Evolutionary conservation across 2,888 invertebrate genomes (phyloP), one percentile per base, ranked within the genome.

Genomic region (Microplitis manilae): DNA sequence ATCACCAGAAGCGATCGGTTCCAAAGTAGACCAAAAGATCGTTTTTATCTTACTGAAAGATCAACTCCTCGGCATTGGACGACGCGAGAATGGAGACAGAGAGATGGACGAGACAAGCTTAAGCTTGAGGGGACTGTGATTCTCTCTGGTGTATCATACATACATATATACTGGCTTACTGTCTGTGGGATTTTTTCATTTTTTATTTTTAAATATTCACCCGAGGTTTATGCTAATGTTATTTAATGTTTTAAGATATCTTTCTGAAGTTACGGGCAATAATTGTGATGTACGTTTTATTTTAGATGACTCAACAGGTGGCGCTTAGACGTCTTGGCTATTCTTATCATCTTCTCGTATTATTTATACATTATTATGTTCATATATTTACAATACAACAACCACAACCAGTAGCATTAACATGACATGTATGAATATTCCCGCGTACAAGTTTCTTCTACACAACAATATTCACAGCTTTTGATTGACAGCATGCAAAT

Each of bases 1-100:
- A 82, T 81, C 82, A 77, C 80, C 77, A 73, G 80, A 76, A 79
- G 81, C 77, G 81, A 82, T 82, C 80, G 81, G 81, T 62, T 67
- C 74, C 80, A 80, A 82, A 82, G 81, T 81, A 81, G 82, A 81
- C 82, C 81, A 81, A 78, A 50, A 78, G 80, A 81, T 82, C 79
- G 79, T 70, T 77, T 80, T 83, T 81, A 83, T 81, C 81, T 80
- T 68, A 70, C 60, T 70, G 73, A 75, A 75, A 41, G 73, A 80
- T 81, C 79, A 50, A 50, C 79, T 60, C 80, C 76, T 74, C 68
- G 50, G 41, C 72, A 71, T 77, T 62, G 65, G 69, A 65, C 9
- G 50, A 50, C 50, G 50, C 50, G 71, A 79, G 79, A 78, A 81
- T 77, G 76, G 79, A 80, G 81, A 81, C 79, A 77, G 81, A 82